Evolutionary conservation across 2,113 vertebrate genomes (phyloP).

Genomic region (Thunnus thynnus): DNA sequence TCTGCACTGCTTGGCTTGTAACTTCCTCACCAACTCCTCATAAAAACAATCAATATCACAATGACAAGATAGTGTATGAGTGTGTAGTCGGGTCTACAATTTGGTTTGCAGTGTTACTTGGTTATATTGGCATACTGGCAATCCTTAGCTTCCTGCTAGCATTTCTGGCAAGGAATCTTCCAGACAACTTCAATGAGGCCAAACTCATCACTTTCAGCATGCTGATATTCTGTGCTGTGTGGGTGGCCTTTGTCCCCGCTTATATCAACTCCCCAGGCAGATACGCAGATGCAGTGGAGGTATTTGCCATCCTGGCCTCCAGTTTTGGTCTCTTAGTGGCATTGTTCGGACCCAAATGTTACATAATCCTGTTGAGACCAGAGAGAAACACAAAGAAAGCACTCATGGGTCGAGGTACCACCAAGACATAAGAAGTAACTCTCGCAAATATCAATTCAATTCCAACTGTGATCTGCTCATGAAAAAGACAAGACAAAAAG

Average conservation of each 20-base stretch:
- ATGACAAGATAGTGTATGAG: constrained; percentile 76
- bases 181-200: constrained; percentile 81
- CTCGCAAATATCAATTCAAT: too few relatives aligned
- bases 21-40: constrained; percentile 62
- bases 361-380: constrained; percentile 81
- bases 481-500: too few relatives aligned
- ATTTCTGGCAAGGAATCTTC: constrained; percentile 81
- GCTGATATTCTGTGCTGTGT: constrained; percentile 84
- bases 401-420: constrained; percentile 61
- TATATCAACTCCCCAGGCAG: constrained; percentile 83
- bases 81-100: constrained; percentile 76
- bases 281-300: constrained; percentile 79
- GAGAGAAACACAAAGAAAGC: constrained; percentile 82
- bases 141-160: constrained; percentile 79
- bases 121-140: constrained; percentile 79
- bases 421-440: too few relatives aligned
- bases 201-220: constrained; percentile 83
- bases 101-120: constrained; percentile 72
- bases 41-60: constrained; percentile 72
- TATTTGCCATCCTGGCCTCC: constrained; percentile 84
- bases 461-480: too few relatives aligned
- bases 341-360: constrained; percentile 85
- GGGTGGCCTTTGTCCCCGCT: constrained; percentile 80
- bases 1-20: constrained; percentile 77
- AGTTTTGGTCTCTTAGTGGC: constrained; percentile 80